Conservation (phyloP, 1,140 invertebrate genomes). For the Trichonephila clavata region DNA sequence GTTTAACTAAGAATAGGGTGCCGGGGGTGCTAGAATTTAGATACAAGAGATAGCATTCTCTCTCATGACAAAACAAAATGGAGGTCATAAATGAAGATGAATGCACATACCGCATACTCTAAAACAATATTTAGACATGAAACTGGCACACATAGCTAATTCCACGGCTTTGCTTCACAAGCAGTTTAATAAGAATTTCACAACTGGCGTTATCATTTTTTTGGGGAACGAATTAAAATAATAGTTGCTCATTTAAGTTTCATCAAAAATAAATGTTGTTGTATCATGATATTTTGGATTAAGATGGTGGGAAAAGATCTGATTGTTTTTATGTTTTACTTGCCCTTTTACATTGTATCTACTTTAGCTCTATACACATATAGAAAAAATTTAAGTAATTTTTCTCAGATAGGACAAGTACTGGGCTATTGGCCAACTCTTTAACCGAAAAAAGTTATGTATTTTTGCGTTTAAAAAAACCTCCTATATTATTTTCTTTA, state of each 20-base stretch:
- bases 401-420: no score
- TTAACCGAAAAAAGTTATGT: no score
- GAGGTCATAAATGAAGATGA: conserved; percentile 20
- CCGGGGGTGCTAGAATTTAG: conserved; percentile 42
- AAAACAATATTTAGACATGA: conserved; percentile 42
- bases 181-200: neutral
- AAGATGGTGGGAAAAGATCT: no score
- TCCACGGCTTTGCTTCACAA: neutral
- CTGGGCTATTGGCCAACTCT: no score
- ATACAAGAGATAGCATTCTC: conserved; percentile 57
- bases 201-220: neutral
- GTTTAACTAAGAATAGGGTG: conserved; percentile 49
- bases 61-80: conserved; percentile 50
- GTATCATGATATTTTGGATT: no score
- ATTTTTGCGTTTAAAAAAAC: no score
- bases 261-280: no score
- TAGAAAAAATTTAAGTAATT: no score
- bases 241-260: neutral
- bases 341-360: no score
- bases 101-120: conserved; percentile 34
- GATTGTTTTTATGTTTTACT: no score
- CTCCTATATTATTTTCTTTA: no score
- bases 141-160: neutral
- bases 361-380: no score
- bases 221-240: neutral